These are phyloP conservation scores for Baronia brevicornis DNA, from an alignment of 2,888 invertebrate genomes.

Conservation along the genomic window DNA sequence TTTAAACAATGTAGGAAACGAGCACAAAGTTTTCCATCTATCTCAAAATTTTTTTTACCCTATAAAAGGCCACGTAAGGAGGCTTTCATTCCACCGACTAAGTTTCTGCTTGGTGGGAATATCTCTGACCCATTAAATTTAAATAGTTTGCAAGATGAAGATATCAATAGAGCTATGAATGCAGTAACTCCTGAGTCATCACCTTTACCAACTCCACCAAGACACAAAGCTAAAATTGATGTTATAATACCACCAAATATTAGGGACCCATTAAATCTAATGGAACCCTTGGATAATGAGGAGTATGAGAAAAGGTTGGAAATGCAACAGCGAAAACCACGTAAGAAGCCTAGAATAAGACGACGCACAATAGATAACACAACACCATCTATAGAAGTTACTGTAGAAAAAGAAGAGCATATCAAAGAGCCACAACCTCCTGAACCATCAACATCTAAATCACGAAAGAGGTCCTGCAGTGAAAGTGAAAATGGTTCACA, in stretches of 20 bases:
- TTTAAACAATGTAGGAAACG: constrained; percentile 78
- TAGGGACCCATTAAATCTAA: constrained; percentile 91
- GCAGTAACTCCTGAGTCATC: constrained; percentile 95
- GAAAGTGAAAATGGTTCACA: constrained; percentile 75
- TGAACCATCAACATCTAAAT: constrained; percentile 53
- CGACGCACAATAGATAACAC: constrained; percentile 64
- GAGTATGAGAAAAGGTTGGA: constrained; percentile 87
- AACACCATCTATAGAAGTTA: constrained; percentile 39
- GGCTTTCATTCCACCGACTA: constrained; percentile 90
- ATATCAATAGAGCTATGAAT: constrained; percentile 85
- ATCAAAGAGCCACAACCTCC: constrained; percentile 56
- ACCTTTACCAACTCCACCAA: constrained; percentile 88
- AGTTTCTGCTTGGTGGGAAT: constrained; percentile 95
- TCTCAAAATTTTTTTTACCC: constrained; percentile 84
- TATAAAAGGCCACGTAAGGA: constrained; percentile 84
- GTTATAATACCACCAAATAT: constrained; percentile 95
- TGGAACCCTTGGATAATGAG: constrained; percentile 85
- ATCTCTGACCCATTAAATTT: constrained; percentile 96
- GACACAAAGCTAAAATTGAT: constrained; percentile 87
- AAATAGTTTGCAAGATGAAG: constrained; percentile 91
- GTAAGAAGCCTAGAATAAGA: constrained; percentile 79
- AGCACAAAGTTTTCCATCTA: constrained; percentile 79
- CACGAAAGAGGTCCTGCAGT: constrained; percentile 68
- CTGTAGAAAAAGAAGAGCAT: constrained; percentile 37
- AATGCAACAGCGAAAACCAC: constrained; percentile 81